Evolutionary conservation across 2,888 invertebrate genomes (phyloP), one percentile per base, ranked within the genome.

Genomic region (Mythimna ferrago): DNA sequence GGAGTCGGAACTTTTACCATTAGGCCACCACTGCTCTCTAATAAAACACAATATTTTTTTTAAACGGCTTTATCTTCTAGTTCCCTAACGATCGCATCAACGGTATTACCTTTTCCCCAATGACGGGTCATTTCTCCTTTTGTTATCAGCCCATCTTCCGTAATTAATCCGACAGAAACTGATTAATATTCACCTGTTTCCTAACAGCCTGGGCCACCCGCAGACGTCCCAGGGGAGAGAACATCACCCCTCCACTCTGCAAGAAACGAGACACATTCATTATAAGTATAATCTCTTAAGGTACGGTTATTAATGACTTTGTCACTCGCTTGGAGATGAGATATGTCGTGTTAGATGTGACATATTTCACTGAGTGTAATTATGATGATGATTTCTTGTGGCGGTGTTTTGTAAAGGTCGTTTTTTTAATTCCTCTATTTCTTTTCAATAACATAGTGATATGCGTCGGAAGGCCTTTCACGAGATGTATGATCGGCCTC

Each of bases 181-280:
- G 69, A 76, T 81, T 71, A 81, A 72, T 71, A 79, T 65, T 83
- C 85, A 96, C 96, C 95, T 96, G 96, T 90, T 96, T 96, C 63
- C 96, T 92, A 35, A 96, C 96, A n/a, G 96, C 96, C 83, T 96
- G 96, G 2, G 96, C 96, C 26, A 96, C 96, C 75, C 96, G 89
- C 51, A 96, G 92, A 35, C 96, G 93, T 0, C 96, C 96, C 69
- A 96, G 88, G 0, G 96, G 96, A 0, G 96, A 96, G 75, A 96
- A 96, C 96, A 96, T 96, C 10, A 96, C 96, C 2, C 96, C 96
- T 0, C 96, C 96, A 68, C 96, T 96, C 96, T 96, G 94, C 6
- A 94, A 94, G 73, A 32, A 76, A 69, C 73, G 63, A 81, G 48
- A 71, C 62, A 71, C 48, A 80, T 75, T 67, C n/a, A 61, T 80